Evolutionary conservation across 1,140 invertebrate genomes (phyloP), one percentile per base, ranked within the genome.

Genomic region (Bombus waltoni): DNA sequence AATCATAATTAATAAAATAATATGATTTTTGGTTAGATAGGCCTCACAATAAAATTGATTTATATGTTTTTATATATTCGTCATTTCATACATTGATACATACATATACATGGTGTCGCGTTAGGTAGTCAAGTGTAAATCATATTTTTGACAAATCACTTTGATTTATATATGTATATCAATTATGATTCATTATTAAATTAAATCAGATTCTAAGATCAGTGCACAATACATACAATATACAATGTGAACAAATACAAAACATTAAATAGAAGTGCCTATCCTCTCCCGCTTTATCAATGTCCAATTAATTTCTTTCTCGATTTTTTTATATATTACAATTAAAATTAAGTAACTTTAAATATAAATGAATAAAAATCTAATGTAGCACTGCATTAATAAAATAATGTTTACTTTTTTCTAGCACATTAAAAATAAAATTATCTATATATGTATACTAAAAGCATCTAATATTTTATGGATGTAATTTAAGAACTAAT

Each of bases 1-100:
- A 88, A 90, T 83, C 70, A 38, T 38, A 42, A 81, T 70, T 81
- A 71, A 40, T 65, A n/a, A 83, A 85, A 62, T 78, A 84, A 79
- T 81, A 73, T 74, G 62, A 89, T 86, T 85, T 78, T 74, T 85
- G 66, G 70, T 90, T 88, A 88, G 76, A 91, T 91, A 91, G 90
- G 89, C 90, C 87, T 90, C 62, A 38, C 81, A 68, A 82, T 82
- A 68, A 76, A 88, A 88, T 90, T 84, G 83, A 91, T 90, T 91
- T 88, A 90, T 86, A 88, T 59, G 84, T 81, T 83, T 73, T 90
- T 88, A 88, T 91, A 88, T 90, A 91, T 90, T 91, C 84, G 74
- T 90, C 72, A 90, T 85, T 84, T 90, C 88, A 90, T 91, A 91
- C 89, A 91, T 90, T 87, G 85, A 88, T 88, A 91, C 89, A 91